Conservation (phyloP, 2,113 vertebrate genomes). For the Mus pahari region DNA sequence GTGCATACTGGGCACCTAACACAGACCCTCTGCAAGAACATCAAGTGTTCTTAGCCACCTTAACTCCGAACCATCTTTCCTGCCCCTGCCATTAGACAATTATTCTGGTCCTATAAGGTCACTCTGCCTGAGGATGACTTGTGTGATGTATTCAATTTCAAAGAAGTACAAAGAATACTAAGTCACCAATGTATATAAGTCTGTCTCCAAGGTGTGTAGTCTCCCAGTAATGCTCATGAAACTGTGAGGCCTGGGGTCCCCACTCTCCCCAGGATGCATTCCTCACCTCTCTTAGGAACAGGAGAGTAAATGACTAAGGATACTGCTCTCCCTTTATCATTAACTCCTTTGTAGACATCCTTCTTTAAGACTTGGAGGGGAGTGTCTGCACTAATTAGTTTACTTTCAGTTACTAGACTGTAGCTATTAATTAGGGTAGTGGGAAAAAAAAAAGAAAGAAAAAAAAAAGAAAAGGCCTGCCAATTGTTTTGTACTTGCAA, state of each 20-base stretch:
- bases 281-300: background rate
- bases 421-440: background rate
- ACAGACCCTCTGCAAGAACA: background rate
- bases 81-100: background rate
- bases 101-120: background rate
- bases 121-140: background rate
- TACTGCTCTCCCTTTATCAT: background rate
- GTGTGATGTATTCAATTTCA: background rate
- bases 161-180: background rate
- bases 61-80: no score
- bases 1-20: background rate
- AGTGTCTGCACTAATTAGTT: background rate
- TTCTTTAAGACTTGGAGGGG: background rate
- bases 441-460: background rate
- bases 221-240: background rate
- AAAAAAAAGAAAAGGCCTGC: background rate
- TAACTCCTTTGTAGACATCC: background rate
- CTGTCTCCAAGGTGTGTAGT: background rate
- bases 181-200: background rate
- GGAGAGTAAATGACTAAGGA: background rate
- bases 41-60: background rate
- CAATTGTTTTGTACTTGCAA: background rate
- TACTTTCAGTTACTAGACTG: background rate
- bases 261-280: fast-evolving
- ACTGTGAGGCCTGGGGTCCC: no score